Evolutionary conservation across 2,113 vertebrate species (phyloP).

Genomic region (Electrona antarctica): DNA sequence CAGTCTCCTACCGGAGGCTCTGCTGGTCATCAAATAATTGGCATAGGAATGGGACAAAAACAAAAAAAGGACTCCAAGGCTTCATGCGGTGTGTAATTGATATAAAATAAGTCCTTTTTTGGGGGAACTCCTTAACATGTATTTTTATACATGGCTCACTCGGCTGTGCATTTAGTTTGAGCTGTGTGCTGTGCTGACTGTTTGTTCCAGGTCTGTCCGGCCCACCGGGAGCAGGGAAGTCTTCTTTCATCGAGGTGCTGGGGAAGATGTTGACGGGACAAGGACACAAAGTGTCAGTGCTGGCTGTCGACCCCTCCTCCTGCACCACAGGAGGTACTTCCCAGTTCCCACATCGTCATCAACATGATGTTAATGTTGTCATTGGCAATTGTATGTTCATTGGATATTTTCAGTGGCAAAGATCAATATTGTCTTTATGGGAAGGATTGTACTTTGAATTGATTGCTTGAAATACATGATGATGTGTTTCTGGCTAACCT

Average conservation of each 20-base stretch:
- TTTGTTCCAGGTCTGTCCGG: slow-evolving; percentile 87
- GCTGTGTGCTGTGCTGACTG: slow-evolving; percentile 1
- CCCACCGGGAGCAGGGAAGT: slow-evolving; percentile 97
- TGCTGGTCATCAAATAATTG: no score
- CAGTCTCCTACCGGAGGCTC: no score
- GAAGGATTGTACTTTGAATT: neutral
- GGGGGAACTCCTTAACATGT: no score
- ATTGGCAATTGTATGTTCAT: neutral
- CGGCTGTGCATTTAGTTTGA: slow-evolving; percentile 1
- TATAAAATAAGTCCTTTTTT: no score
- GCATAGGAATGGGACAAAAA: no score
- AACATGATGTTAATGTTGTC: neutral
- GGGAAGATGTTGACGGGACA: slow-evolving; percentile 94
- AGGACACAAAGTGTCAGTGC: slow-evolving; percentile 90
- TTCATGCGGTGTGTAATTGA: no score
- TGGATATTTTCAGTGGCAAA: slow-evolving; percentile 1
- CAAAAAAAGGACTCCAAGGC: no score
- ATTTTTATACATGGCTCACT: neutral
- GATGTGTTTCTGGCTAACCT: no score
- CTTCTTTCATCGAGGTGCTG: slow-evolving; percentile 95
- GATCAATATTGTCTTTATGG: neutral
- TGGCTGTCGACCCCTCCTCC: slow-evolving; percentile 97
- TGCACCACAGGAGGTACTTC: slow-evolving; percentile 92
- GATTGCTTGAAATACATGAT: no score
- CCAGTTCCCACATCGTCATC: slow-evolving; percentile 12